Evolutionary conservation across 1,140 invertebrate genomes (phyloP), one percentile per base, ranked within the genome.

Genomic region (Spodoptera frugiperda): DNA sequence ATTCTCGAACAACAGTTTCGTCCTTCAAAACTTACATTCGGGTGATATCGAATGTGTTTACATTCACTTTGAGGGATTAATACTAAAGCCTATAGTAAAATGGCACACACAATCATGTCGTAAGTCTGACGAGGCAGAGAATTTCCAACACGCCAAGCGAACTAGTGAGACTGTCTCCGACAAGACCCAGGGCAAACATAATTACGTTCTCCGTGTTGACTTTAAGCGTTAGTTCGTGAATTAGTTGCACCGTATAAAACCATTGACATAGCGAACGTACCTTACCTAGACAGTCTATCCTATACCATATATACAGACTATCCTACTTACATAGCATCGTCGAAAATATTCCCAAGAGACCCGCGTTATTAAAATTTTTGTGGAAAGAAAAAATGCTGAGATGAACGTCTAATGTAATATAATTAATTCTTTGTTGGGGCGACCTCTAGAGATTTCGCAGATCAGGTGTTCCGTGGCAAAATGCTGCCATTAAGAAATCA

Each of bases 101-200:
- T 19, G 17, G 11, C 30, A 53, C 33, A 44, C 59, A 68, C 33
- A 39, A 25, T 53, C 46, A 49, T 53, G 49, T 57, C 51, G 54
- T 57, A 57, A 46, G 44, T 3, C 15, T 67, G 70, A 48, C 17
- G 21, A 73, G 70, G 25, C 19, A 46, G 68, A 19, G 17, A 33
- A 33, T 72, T 25, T 57, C 46, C 25, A 53, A 46, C 78, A 19
- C 39, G 65, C 49, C 72, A 25, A 57, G 76, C 63, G 46, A 55
- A 65, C 81, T 63, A 80, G 74, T 76, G 61, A 78, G 68, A 3
- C 65, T 59, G 57, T 79, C 78, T 65, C 65, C 46, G 49, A 73
- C 68, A 76, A 49, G 78, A 79, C 77, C 65, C 57, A 77, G 55
- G 63, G 77, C 73, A 83, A 83, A 81, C 78, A 81, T 83, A 81